Evolutionary conservation across 2,888 invertebrate genomes (phyloP).

Genomic region (Diloba caeruleocephala): DNA sequence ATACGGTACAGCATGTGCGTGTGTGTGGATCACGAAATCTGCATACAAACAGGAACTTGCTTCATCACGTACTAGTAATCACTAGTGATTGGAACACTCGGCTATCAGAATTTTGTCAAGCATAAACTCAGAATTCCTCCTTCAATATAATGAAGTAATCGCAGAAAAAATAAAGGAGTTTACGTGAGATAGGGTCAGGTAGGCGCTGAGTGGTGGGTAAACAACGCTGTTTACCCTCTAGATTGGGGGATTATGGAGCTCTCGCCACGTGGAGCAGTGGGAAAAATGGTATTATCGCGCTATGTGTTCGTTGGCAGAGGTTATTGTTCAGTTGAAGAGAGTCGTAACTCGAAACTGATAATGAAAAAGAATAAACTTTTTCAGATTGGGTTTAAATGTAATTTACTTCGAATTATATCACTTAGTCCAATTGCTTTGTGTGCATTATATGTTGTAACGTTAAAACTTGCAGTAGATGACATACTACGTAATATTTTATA

Average conservation of each 20-base stretch:
- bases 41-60: too few relatives aligned
- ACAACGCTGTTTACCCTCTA: slow-evolving; percentile 53
- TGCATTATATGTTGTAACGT: too few relatives aligned
- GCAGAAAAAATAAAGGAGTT: slow-evolving; percentile 44
- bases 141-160: slow-evolving; percentile 37
- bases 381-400: too few relatives aligned
- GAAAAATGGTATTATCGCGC: slow-evolving; percentile 27
- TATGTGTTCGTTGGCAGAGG: slow-evolving; percentile 5
- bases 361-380: too few relatives aligned
- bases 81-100: too few relatives aligned
- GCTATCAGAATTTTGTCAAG: slow-evolving; percentile 1
- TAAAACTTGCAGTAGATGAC: too few relatives aligned
- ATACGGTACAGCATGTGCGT: too few relatives aligned
- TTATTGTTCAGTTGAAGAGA: neutral
- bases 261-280: slow-evolving; percentile 16
- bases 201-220: slow-evolving; percentile 52
- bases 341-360: neutral
- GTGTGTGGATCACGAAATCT: too few relatives aligned
- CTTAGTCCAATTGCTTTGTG: too few relatives aligned
- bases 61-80: too few relatives aligned
- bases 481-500: too few relatives aligned
- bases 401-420: too few relatives aligned
- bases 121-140: slow-evolving; percentile 4
- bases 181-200: slow-evolving; percentile 46
- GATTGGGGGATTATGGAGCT: slow-evolving; percentile 56